These are phyloP conservation scores for Orthosia cruda DNA, from an alignment of 2,888 invertebrate species.

Conservation along the genomic window DNA sequence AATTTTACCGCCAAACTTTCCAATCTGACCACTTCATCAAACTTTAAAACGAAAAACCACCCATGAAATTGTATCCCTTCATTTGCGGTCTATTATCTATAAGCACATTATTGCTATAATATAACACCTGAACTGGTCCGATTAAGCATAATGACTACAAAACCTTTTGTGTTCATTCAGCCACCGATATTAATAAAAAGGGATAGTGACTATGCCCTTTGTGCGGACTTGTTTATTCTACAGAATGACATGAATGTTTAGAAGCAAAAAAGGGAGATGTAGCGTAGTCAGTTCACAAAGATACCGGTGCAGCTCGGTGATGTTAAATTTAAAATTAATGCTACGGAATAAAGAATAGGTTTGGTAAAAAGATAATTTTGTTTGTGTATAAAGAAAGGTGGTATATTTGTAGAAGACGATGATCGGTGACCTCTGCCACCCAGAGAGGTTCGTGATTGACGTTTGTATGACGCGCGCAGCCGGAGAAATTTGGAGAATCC, in stretches of 20 bases:
- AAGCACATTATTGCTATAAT: slow-evolving; percentile 87
- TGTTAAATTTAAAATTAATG: slow-evolving; percentile 65
- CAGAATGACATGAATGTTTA: slow-evolving; percentile 88
- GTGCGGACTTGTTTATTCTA: slow-evolving; percentile 87
- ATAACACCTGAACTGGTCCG: slow-evolving; percentile 89
- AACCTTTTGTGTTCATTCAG: slow-evolving; percentile 88
- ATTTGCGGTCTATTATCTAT: slow-evolving; percentile 75
- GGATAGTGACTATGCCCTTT: slow-evolving; percentile 86
- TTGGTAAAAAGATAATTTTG: slow-evolving; percentile 60
- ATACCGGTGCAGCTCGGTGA: slow-evolving; percentile 64
- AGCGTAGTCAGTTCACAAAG: slow-evolving; percentile 74
- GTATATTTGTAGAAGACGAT: slow-evolving; percentile 79
- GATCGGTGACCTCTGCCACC: slow-evolving; percentile 88
- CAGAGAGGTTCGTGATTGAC: slow-evolving; percentile 89
- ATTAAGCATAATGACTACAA: slow-evolving; percentile 88
- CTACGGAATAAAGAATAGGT: slow-evolving; percentile 67
- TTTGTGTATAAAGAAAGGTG: slow-evolving; percentile 52
- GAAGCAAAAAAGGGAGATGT: slow-evolving; percentile 85
- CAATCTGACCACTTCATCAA: slow-evolving; percentile 34
- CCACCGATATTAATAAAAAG: slow-evolving; percentile 90
- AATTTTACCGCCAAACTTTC: neutral
- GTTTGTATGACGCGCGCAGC: slow-evolving; percentile 86
- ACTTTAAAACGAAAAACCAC: slow-evolving; percentile 49
- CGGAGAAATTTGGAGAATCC: slow-evolving; percentile 86
- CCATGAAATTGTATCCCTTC: slow-evolving; percentile 67